Percentiles rank a stretch among this genome's conserved stretches.
phyloP scores from a whole-genome alignment of 2,113 vertebrate genomes.

The Crotalus helleri region DNA sequence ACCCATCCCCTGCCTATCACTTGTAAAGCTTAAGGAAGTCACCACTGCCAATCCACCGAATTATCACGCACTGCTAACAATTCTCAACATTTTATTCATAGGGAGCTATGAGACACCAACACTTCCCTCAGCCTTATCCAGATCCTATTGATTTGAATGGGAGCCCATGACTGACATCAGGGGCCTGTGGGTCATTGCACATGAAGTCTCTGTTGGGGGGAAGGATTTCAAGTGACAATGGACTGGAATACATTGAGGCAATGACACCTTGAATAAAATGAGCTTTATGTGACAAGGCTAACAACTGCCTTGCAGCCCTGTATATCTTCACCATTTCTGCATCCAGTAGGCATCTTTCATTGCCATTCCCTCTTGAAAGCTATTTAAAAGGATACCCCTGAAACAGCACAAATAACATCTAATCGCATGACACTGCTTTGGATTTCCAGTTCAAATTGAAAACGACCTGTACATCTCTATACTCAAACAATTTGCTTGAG shows the following conservation, averaged over 20 bases:
- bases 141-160: not conserved
- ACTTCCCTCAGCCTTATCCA: not conserved
- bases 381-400: not conserved
- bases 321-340: not conserved
- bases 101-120: not conserved
- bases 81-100: not conserved
- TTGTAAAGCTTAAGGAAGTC: fast-evolving
- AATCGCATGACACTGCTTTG: not conserved
- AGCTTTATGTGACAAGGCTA: not conserved
- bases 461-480: not conserved
- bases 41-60: not conserved
- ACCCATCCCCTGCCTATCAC: not conserved
- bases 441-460: not conserved
- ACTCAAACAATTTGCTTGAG: not conserved
- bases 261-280: constrained; percentile 1
- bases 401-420: not conserved
- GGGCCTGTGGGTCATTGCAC: constrained; percentile 11
- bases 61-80: not conserved
- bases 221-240: not conserved
- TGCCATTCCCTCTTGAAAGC: not conserved
- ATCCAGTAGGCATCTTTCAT: not conserved
- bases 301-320: not conserved
- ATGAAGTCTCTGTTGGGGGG: not conserved
- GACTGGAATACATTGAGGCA: constrained; percentile 7
- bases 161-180: not conserved